Percentiles rank a stretch among this genome's conserved stretches.
These are phyloP conservation scores for Ischnura elegans DNA, from an alignment of 2,888 invertebrate genomes.

Conservation along the genomic window DNA sequence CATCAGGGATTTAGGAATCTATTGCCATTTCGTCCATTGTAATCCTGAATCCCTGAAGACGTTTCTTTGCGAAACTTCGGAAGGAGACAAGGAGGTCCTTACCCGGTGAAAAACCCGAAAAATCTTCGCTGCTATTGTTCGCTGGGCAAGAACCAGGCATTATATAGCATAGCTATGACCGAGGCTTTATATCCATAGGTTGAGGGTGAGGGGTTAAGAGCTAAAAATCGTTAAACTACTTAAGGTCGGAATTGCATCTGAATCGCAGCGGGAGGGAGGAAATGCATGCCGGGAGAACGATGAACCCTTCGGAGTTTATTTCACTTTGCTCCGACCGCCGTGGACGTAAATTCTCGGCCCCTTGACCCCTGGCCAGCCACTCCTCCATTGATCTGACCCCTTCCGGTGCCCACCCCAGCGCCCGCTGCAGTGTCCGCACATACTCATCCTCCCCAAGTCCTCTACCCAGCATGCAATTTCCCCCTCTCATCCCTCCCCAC, in stretches of 20 bases:
- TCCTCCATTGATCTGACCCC: constrained; percentile 51
- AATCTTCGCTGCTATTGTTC: no score
- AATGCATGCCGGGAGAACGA: background rate
- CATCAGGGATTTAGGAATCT: no score
- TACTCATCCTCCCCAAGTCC: background rate
- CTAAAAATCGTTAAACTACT: constrained; percentile 22
- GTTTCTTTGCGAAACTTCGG: no score
- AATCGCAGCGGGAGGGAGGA: background rate
- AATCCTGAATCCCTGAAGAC: no score
- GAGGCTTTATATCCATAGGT: no score
- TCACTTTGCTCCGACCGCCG: background rate
- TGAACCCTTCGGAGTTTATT: constrained; percentile 5
- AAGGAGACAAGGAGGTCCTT: no score
- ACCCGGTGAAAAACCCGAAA: no score
- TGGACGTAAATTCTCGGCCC: constrained; percentile 29
- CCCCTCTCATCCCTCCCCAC: background rate
- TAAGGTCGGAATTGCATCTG: background rate
- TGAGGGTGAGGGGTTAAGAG: no score
- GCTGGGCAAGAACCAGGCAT: no score
- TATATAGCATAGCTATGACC: no score
- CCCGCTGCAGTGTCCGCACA: no score
- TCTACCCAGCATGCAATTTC: background rate
- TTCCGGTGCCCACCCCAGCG: background rate
- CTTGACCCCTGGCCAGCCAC: constrained; percentile 34
- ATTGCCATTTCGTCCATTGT: no score